Evolutionary conservation across 1,140 invertebrate genomes (phyloP), one percentile per base, ranked within the genome.

Genomic region (Aphelenchoides avenae): DNA sequence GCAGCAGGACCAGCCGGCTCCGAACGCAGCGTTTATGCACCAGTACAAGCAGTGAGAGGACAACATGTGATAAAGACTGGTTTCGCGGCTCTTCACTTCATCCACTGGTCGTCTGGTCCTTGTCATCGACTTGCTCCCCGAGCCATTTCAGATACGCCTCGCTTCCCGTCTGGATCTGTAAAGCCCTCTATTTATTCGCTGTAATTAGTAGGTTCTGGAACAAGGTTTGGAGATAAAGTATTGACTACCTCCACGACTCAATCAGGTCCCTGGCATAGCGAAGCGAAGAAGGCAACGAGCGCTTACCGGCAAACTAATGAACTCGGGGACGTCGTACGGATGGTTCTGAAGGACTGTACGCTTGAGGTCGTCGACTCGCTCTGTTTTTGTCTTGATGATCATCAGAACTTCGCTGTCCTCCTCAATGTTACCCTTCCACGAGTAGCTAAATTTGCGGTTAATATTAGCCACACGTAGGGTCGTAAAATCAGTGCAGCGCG

Each of bases 331-430:
- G 30, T 67, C 61, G 36, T 64, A 64, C 2, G 61, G 61, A 59
- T 64, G 61, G 27, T 47, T 46, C 15, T 40, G 44, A 11, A 66
- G 2, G 20, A 64, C 40, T 11, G 52, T 24, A 26, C 66, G 44
- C 29, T 68, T 61, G 9, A 64, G 34, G 5, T 13, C 5, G 13
- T 61, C 43, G 7, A 64, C 11, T 11, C 31, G 2, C 1, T 34
- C 36, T 13, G 61, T 67, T 44, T 48, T 64, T 6, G 61, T 64
- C 39, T 64, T 64, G 22, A 64, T 68, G 20, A 64, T 67, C n/a
- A 64, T 60, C 41, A 64, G 20, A 7, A 31, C 29, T 51, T 64
- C 61, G 9, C 57, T 41, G 54, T 64, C 61, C 40, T 64, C 61
- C 22, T 60, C 22, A 3, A 64, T 6, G 24, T 57, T 61, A 22